Percentiles rank a stretch among this genome's conserved stretches.
Conservation (phyloP, 2,797 vertebrate species). For the Pangasius larnaudii region DNA sequence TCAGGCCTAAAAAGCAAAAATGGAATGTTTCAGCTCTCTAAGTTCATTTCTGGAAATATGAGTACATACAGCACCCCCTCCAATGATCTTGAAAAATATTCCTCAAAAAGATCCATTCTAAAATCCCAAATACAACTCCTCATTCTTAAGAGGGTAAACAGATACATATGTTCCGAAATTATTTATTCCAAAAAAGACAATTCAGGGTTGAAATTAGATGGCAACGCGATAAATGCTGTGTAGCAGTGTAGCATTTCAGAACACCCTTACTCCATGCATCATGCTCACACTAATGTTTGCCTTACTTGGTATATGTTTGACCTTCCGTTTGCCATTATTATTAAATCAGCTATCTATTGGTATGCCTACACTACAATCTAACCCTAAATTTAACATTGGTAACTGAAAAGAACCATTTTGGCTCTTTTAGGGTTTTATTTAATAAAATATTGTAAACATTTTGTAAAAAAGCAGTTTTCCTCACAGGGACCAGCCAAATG, state of each 20-base stretch:
- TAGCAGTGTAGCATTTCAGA: constrained; percentile 33
- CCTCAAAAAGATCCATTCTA: neutral
- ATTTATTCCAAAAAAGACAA: constrained; percentile 34
- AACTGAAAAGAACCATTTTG: neutral
- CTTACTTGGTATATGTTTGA: neutral
- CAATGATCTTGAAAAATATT: neutral
- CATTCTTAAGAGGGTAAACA: constrained; percentile 49
- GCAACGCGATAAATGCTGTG: constrained; percentile 34
- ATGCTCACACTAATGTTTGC: neutral
- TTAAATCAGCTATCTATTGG: neutral
- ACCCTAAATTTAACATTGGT: neutral
- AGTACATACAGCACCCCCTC: constrained; percentile 4
- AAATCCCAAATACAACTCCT: neutral
- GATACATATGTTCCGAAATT: constrained; percentile 15
- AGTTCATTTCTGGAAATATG: constrained; percentile 30
- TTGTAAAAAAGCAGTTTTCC: neutral
- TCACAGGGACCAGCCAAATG: neutral
- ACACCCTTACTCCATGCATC: neutral
- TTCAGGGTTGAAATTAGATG: constrained; percentile 33
- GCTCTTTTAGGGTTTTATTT: neutral
- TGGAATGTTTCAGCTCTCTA: constrained; percentile 27
- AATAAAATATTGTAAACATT: constrained; percentile 5
- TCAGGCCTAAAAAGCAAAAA: constrained; percentile 35
- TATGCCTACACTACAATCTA: neutral
- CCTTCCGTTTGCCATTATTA: neutral